These are phyloP conservation scores for Drosophila setifemur DNA, from an alignment of 1,140 invertebrate species.

Conservation along the genomic window DNA sequence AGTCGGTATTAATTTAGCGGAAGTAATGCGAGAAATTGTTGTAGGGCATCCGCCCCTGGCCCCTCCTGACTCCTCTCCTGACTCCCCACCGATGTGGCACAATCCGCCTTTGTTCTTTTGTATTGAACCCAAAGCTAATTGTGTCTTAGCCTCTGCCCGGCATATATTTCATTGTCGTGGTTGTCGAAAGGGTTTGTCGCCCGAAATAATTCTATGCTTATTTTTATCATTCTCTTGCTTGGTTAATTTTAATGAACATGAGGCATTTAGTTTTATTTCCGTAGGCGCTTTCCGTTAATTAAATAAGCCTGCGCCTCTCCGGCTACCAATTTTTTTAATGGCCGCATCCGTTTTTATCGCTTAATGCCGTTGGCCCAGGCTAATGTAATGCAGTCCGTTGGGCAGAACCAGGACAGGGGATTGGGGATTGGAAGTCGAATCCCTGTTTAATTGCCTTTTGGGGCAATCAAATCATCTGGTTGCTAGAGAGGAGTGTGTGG, in stretches of 20 bases:
- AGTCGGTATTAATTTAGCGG: conserved; percentile 81
- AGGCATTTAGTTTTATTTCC: conserved; percentile 66
- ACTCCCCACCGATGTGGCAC: background rate
- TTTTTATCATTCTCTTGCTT: conserved; percentile 71
- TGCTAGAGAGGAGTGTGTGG: conserved; percentile 39
- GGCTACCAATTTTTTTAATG: conserved; percentile 55
- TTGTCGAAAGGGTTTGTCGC: conserved; percentile 37
- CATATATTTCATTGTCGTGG: conserved; percentile 42
- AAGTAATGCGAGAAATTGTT: conserved; percentile 81
- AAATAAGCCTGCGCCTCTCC: conserved; percentile 55
- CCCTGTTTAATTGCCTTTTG: conserved; percentile 58
- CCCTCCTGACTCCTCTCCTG: conserved; percentile 1
- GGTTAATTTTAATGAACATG: conserved; percentile 63
- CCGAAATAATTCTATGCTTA: conserved; percentile 33
- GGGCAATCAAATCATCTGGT: conserved; percentile 60
- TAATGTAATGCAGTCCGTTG: conserved; percentile 44
- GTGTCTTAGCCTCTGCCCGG: conserved; percentile 35
- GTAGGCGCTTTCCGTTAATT: conserved; percentile 56
- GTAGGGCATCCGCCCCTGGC: conserved; percentile 12
- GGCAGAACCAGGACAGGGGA: background rate
- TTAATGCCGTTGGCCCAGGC: conserved; percentile 41
- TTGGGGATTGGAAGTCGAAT: background rate
- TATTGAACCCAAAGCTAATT: conserved; percentile 56
- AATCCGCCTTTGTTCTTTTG: conserved; percentile 38
- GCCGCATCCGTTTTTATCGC: conserved; percentile 65